Evolutionary conservation across 2,888 invertebrate species (phyloP).

Genomic region (Iphiclides podalirius): DNA sequence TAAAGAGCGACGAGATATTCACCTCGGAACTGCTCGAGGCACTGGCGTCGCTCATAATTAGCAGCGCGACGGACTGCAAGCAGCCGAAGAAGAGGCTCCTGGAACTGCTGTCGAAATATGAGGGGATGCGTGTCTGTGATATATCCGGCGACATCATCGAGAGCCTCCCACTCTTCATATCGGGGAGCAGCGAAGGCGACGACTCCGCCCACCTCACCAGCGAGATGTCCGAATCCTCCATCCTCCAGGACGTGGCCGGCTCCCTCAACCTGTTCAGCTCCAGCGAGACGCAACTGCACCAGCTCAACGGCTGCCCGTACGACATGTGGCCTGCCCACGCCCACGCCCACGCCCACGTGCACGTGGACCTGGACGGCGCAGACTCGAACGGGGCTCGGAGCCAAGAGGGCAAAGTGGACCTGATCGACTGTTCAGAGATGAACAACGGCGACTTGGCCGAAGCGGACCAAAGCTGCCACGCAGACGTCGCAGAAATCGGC

Average conservation of each 20-base stretch:
- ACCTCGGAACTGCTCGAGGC: slow-evolving; percentile 71
- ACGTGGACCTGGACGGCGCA: slow-evolving; percentile 57
- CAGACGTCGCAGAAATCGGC: slow-evolving; percentile 45
- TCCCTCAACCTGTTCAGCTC: slow-evolving; percentile 62
- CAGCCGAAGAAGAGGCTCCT: slow-evolving; percentile 56
- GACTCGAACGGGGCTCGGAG: slow-evolving; percentile 56
- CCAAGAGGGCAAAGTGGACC: slow-evolving; percentile 68
- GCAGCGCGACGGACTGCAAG: slow-evolving; percentile 53
- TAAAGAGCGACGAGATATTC: slow-evolving; percentile 77
- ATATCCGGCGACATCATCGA: slow-evolving; percentile 66
- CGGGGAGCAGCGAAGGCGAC: slow-evolving; percentile 43
- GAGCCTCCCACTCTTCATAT: slow-evolving; percentile 51
- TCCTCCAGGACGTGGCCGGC: slow-evolving; percentile 71
- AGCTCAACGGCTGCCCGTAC: slow-evolving; percentile 59
- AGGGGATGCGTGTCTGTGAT: slow-evolving; percentile 64
- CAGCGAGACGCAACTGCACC: slow-evolving; percentile 62
- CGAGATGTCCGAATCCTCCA: slow-evolving; percentile 56
- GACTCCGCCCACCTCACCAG: slow-evolving; percentile 43
- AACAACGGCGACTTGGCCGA: slow-evolving; percentile 89
- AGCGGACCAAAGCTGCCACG: slow-evolving; percentile 86
- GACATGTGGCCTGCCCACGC: slow-evolving; percentile 66
- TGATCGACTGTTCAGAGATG: slow-evolving; percentile 73
- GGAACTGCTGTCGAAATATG: slow-evolving; percentile 62
- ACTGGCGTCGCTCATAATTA: slow-evolving; percentile 72
- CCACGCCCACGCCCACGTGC: slow-evolving; percentile 60